Evolutionary conservation across 2,888 invertebrate genomes (phyloP).

Genomic region (Rhorus exstirpatorius): DNA sequence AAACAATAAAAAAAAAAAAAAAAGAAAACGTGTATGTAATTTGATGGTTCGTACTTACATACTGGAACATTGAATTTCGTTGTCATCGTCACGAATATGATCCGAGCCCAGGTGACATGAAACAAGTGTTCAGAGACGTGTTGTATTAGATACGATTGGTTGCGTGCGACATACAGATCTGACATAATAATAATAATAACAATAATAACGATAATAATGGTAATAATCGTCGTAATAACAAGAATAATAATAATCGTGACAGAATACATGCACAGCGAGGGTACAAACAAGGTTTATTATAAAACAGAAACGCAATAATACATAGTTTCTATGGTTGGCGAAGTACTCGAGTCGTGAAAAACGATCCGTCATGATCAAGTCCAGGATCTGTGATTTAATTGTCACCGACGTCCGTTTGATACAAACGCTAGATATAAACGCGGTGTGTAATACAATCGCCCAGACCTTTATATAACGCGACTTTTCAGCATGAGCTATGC

Average conservation of each 20-base stretch:
- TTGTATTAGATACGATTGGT: conserved; percentile 41
- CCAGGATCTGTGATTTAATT: conserved; percentile 84
- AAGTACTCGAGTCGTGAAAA: conserved; percentile 65
- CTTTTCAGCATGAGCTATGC: background rate
- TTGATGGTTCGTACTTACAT: conserved; percentile 75
- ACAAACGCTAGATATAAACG: conserved; percentile 55
- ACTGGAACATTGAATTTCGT: conserved; percentile 71
- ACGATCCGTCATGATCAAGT: conserved; percentile 85
- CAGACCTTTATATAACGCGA: conserved; percentile 5
- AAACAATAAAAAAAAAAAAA: too few relatives aligned
- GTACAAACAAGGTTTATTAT: conserved; percentile 65
- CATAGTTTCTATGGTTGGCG: conserved; percentile 33
- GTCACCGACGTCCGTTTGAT: conserved; percentile 78
- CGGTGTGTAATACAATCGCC: conserved; percentile 41
- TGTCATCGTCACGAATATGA: conserved; percentile 42
- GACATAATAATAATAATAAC: conserved; percentile 28
- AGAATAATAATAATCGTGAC: conserved; percentile 44
- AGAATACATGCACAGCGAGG: conserved; percentile 56
- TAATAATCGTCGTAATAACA: conserved; percentile 43
- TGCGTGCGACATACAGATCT: conserved; percentile 14
- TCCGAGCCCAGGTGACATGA: conserved; percentile 73
- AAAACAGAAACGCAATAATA: conserved; percentile 59
- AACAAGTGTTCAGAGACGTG: conserved; percentile 74
- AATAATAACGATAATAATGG: conserved; percentile 43
- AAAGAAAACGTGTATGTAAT: too few relatives aligned